Conservation (phyloP, 2,888 invertebrate genomes). For the Pseudococcus longispinus region DNA sequence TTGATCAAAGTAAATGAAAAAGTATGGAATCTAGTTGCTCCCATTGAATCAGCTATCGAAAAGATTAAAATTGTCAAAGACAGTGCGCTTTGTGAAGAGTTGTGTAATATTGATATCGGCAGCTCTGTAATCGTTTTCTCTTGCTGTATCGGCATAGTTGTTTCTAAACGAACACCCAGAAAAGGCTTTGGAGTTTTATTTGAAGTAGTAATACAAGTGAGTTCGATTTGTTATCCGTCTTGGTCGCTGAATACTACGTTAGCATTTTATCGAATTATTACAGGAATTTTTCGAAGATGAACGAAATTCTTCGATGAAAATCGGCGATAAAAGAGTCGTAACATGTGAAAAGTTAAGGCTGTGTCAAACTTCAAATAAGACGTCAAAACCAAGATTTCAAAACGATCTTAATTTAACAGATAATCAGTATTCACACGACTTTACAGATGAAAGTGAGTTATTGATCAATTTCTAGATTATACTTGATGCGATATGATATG, state of each 20-base stretch:
- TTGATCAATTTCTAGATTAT: neutral
- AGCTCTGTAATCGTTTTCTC: conserved; percentile 59
- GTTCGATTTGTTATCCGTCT: neutral
- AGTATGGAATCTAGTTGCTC: conserved; percentile 59
- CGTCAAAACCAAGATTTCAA: neutral
- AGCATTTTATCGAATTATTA: neutral
- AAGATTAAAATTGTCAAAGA: conserved; percentile 59
- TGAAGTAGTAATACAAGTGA: conserved; percentile 9
- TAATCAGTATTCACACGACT: neutral
- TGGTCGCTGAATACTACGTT: neutral
- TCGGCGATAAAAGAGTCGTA: neutral
- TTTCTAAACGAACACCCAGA: neutral
- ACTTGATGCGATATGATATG: neutral
- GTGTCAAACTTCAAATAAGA: neutral
- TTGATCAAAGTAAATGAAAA: conserved; percentile 59
- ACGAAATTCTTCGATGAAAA: neutral
- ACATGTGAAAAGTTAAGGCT: neutral
- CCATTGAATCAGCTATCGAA: conserved; percentile 59
- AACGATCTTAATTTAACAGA: neutral
- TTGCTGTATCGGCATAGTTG: neutral
- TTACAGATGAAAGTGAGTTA: neutral
- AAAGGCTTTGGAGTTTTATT: conserved; percentile 37
- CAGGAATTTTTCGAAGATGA: neutral
- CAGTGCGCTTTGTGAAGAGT: conserved; percentile 58
- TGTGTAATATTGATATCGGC: conserved; percentile 59